Base-by-base conservation (phyloP, 2,888 invertebrate genomes). In the Helleia helle region DNA sequence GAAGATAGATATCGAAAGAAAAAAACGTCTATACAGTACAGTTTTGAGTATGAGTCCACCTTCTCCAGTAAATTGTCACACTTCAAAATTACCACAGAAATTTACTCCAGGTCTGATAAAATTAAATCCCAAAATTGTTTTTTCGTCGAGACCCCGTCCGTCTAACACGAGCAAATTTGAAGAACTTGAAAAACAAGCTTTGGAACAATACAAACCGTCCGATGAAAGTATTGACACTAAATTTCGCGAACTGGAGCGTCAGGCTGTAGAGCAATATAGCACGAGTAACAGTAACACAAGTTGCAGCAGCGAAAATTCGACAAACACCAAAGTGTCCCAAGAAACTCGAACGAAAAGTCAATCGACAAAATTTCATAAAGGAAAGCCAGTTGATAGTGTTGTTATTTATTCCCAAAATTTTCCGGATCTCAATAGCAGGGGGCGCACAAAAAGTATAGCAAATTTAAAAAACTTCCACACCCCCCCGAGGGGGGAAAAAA, bases 181-280 rank as follows among this genome's bases (percentile, higher is more conserved):
- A 42, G 88, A 88, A 52, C 58, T 89, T 34, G 88, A 89, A 57
- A 83, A 86, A 45, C 86, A 88, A 58, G 89, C 89, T 1, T 55
- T 89, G 38, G 88, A 88, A 55, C 87, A 87, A 51, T 87, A 87
- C 50, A 88, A 89, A 56, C 84, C 86, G n/a, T 86, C 83, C 4
- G 83, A 85, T 47, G 86, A 86, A 52, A 85, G 86, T 49, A 87
- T 86, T 56, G 87, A 88, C 50, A 87, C 86, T 5, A 87, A 87
- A 50, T 87, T 87, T 58, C 80, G 86, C 40, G 90, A 90, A 48
- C 65, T 90, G 42, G 90, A 90, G 55, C 83, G 88, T 43, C 88
- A 90, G 54, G 91, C 90, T 0, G 87, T 87, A 37, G 91, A 90
- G 54, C 90, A 91, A 57, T 90, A 90, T 62, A 86, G 85, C 53